These are phyloP conservation scores for Pangasius macronema DNA, from an alignment of 2,797 vertebrate genomes.

Conservation along the genomic window DNA sequence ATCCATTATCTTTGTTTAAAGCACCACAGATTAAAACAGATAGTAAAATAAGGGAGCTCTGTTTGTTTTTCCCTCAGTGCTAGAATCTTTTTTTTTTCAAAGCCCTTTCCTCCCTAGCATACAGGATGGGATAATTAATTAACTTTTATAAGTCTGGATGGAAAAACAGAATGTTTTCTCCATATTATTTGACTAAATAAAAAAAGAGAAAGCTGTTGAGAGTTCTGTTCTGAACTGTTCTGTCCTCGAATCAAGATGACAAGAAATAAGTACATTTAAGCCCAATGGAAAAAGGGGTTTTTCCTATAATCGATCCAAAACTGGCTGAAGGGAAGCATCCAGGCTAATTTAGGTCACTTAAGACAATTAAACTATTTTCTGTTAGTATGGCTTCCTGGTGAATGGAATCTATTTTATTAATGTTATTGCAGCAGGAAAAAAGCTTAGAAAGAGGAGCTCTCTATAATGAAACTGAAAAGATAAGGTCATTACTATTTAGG, in stretches of 20 bases:
- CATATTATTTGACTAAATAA: constrained; percentile 55
- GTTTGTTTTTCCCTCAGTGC: constrained; percentile 39
- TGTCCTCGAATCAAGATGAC: constrained; percentile 43
- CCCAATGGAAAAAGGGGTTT: constrained; percentile 31
- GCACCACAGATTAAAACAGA: constrained; percentile 10
- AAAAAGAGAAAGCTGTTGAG: constrained; percentile 42
- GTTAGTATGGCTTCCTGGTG: constrained; percentile 16
- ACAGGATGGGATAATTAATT: constrained; percentile 63
- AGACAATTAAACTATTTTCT: constrained; percentile 46
- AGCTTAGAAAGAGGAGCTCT: background rate
- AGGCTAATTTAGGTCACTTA: constrained; percentile 47
- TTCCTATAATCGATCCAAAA: constrained; percentile 47
- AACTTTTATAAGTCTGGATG: constrained; percentile 59
- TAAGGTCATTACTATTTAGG: background rate
- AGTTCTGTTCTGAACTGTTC: constrained; percentile 53
- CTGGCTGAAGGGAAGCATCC: constrained; percentile 34
- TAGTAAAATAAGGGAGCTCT: constrained; percentile 32
- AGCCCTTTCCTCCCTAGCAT: constrained; percentile 44
- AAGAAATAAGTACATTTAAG: constrained; percentile 54
- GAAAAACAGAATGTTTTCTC: constrained; percentile 65
- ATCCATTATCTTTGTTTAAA: constrained; percentile 7
- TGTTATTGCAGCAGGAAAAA: background rate
- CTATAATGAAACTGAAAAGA: background rate
- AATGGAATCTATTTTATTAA: background rate
- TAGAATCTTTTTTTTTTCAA: constrained; percentile 53